phyloP scores from a whole-genome alignment of 2,113 vertebrate genomes.

The Toxotes jaculatrix region DNA sequence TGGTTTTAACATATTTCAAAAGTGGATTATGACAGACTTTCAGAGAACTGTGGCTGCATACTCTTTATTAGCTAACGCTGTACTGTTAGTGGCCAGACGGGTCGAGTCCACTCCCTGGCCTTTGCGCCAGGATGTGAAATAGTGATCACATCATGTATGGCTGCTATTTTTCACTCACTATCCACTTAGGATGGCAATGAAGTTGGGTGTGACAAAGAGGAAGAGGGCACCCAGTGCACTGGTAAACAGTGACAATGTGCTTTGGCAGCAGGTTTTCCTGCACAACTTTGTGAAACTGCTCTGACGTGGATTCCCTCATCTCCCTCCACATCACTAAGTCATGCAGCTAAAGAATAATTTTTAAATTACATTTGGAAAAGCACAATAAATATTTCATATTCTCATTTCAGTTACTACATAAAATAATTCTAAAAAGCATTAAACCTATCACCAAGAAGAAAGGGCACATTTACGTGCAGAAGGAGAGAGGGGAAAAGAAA shows the following conservation, averaged over 20 bases:
- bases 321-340: slow-evolving; percentile 13
- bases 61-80: slow-evolving; percentile 79
- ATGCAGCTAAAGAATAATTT: slow-evolving; percentile 4
- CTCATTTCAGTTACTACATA: neutral
- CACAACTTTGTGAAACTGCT: slow-evolving; percentile 28
- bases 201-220: slow-evolving; percentile 58
- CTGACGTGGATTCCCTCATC: slow-evolving; percentile 11
- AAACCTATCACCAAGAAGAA: neutral
- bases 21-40: slow-evolving; percentile 77
- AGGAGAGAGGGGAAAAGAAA: neutral
- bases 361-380: neutral
- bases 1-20: slow-evolving; percentile 81
- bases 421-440: slow-evolving; percentile 5
- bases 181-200: slow-evolving; percentile 45
- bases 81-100: slow-evolving; percentile 69
- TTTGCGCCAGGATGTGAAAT: slow-evolving; percentile 80
- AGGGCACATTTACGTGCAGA: neutral
- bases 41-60: slow-evolving; percentile 51
- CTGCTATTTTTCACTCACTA: slow-evolving; percentile 69
- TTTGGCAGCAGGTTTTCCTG: slow-evolving; percentile 51
- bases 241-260: slow-evolving; percentile 56
- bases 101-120: slow-evolving; percentile 64
- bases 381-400: neutral
- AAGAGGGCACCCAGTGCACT: slow-evolving; percentile 46
- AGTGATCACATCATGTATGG: slow-evolving; percentile 65